Base-by-base conservation (phyloP, 2,888 invertebrate genomes). In the Eupeodes latifasciatus region DNA sequence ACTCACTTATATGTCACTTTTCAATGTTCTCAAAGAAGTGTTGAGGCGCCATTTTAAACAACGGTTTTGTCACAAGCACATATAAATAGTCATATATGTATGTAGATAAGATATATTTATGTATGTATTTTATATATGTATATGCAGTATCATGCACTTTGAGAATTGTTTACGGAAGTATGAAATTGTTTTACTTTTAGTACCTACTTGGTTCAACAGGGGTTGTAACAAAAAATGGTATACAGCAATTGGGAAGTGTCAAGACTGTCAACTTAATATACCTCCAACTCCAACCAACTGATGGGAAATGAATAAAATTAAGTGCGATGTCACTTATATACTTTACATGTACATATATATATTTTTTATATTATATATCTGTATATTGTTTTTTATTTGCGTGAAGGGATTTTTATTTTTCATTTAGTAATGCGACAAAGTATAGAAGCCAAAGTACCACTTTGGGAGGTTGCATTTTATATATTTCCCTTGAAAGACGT, bases 1-100 rank as follows among this genome's bases (percentile, higher is more conserved):
- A 85, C 59, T 78, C 59, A 81, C 76, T 78, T 57, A n/a, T 67
- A 44, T 69, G 85, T 77, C 77, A 76, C 44, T 71, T 81, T 19
- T 49, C 75, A 75, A 40, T 51, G 66, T 55, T 61, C 67, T 47
- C 44, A 19, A 51, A 59, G 27, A 59, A 57, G 57, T 77, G 34
- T 69, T 40, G 9, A 1, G 40, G 40, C 9, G 49, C 19, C 53
- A 36, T 53, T 67, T 53, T 53, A 34, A 10, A 34, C 12, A 67
- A 36, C 36, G 5, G 14, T 34, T 4, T 67, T 19, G 49, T 19
- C 6, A 49, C 14, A 16, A 49, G 9, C 27, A 2, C 27, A 27
- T 27, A 27, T 27, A 27, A 27, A 27, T 27, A 27, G 2, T 27
- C 27, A 27, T 27, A 27, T 59, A 59, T 59, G 5, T 11, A 7